Evolutionary conservation across 2,888 invertebrate genomes (phyloP), one percentile per base, ranked within the genome.

Genomic region (Euzophera pinguis): DNA sequence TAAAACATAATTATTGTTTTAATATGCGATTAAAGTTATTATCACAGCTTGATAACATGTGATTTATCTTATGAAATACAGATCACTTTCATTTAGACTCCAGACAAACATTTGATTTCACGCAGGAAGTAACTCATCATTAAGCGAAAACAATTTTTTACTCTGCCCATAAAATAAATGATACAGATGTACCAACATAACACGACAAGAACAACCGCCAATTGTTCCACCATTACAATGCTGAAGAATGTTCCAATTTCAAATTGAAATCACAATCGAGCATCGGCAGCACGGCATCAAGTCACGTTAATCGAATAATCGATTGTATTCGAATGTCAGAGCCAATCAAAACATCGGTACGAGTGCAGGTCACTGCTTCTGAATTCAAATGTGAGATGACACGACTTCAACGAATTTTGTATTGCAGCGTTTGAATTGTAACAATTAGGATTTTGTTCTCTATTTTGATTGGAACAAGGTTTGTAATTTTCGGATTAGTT

Each of bases 271-370:
- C 62, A 58, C 58, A 64, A 67, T 65, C 68, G 69, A 68, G 66
- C 69, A 69, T 69, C 68, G 64, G 64, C 54, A 60, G 65, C 69
- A 67, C 71, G 71, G 73, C 70, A 83, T 85, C 86, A 76, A 76
- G 70, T 83, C 76, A 78, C 71, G 81, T 87, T 80, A 83, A 72
- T 78, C 75, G 74, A 81, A 81, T 87, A 88, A 88, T 88, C 86
- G 87, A 87, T 88, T 80, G 80, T 77, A 73, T 77, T 79, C 75
- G 81, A 87, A 86, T 86, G 86, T 84, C 87, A 86, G 83, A 63
- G 75, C 78, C 83, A 89, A 90, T 90, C 89, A 88, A 85, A 89
- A 87, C 86, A 86, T 79, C 77, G 75, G 64, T 61, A 65, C 64
- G 66, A 61, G 71, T 76, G 69, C 86, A 82, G 89, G 88, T 89